Evolutionary conservation across 1,140 invertebrate species (phyloP), one percentile per base, ranked within the genome.

Genomic region (Drosophila takahashii): DNA sequence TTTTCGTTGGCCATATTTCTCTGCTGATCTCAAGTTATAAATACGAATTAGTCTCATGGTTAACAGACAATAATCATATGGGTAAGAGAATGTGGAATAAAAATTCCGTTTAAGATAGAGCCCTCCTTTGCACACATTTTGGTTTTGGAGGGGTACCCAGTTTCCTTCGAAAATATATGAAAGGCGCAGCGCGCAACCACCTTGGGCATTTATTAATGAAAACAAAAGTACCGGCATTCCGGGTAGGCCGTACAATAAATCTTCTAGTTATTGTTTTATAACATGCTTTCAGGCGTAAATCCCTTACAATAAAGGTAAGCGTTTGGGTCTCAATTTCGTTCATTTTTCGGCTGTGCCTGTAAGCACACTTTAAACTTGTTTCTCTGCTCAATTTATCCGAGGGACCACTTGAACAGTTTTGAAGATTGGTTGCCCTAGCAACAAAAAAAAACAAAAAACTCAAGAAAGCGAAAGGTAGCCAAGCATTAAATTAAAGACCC

Each of bases 401-500:
- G 69, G 69, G 48, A 60, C 71, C 79, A 79, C 79, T 87, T 58
- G 64, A 79, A 79, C 51, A 71, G 70, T 87, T 83, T 72, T 50
- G 45, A 36, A 79, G 71, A 70, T 75, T 76, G 69, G 71, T 83
- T 76, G 41, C 53, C 64, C 27, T 22, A 69, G 44, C 70, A 62
- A 56, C 59, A 51, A 47, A 53, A 37, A 9, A 36, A 29, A 47
- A 27, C n/a, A n/a, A 11, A n/a, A 36, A 51, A 50, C 37, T 18
- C 32, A 16, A 32, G 34, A 77, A 54, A 52, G 59, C 76, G 65
- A 73, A 79, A 87, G 84, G 84, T 89, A 89, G 80, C 84, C 72
- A 89, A 77, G 84, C 85, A 89, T 84, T 78, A 89, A 89, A 84
- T 89, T 89, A 69, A 89, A 79, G 71, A 44, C 45, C 51, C 47